Percentiles rank a stretch among this genome's conserved stretches.
Conservation (phyloP, 35 echinoderm and acorn worm genomes). For the Acanthaster planci region DNA sequence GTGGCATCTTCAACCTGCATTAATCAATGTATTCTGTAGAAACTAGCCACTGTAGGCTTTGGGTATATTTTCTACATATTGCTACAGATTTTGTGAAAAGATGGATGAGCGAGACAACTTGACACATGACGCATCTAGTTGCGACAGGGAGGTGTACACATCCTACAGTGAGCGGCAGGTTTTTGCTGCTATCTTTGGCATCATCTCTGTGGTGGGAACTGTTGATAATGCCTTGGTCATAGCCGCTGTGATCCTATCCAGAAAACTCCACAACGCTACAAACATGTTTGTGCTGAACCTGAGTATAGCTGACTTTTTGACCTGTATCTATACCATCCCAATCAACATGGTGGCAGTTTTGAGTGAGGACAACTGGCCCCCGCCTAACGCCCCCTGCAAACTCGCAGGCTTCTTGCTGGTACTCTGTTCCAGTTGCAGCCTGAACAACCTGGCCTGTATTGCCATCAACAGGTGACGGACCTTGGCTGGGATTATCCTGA, state of each 20-base stretch:
- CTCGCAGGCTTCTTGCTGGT: slow-evolving; percentile 25
- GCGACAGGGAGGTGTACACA: not conserved
- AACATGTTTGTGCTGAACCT: slow-evolving; percentile 64
- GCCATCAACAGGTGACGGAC: slow-evolving; percentile 46
- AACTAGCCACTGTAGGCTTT: no score
- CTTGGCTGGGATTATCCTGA: not conserved
- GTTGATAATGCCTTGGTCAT: slow-evolving; percentile 55
- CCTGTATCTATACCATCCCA: slow-evolving; percentile 23
- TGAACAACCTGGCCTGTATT: slow-evolving; percentile 46
- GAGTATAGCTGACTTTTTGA: slow-evolving; percentile 50
- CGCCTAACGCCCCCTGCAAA: slow-evolving; percentile 32
- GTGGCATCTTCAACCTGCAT: no score
- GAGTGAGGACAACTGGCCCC: not conserved
- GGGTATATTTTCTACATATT: no score
- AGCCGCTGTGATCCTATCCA: slow-evolving; percentile 45
- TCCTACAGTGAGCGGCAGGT: slow-evolving; percentile 9
- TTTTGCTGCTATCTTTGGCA: not conserved
- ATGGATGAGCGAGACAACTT: no score
- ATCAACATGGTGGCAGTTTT: slow-evolving; percentile 45
- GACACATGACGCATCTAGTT: no score
- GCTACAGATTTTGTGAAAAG: no score
- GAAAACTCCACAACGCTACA: slow-evolving; percentile 52
- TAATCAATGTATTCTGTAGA: no score
- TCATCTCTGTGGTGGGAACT: slow-evolving; percentile 38
- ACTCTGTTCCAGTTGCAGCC: slow-evolving; percentile 50